Base-by-base conservation (phyloP, 1,140 invertebrate genomes). In the Holcopasites calliopsidis region DNA sequence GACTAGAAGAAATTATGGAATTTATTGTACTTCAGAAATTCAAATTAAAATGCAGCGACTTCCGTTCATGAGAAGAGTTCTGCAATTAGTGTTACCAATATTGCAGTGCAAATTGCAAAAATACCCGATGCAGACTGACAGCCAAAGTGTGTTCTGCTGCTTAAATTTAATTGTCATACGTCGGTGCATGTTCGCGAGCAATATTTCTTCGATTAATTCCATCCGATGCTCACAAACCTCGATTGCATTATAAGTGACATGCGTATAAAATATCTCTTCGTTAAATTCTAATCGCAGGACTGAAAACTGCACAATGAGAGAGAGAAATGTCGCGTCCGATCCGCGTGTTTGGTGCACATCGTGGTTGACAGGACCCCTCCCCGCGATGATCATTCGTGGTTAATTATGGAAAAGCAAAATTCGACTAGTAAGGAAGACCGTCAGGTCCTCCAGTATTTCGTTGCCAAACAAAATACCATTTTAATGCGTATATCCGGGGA, bases 401-500 rank as follows among this genome's bases (percentile, higher is more conserved):
- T 64, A 69, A 61, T 44, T 8, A 84, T 84, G 82, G 82, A 83
- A 49, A 79, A 79, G 8, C 57, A 66, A 0, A 73, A 55, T 55
- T 54, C 26, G 2, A 52, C 49, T 10, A 49, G 6, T 58, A 83
- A 73, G 50, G 75, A 80, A 16, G 77, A 80, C 69, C 70, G 62
- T 18, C 72, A 62, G 40, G 42, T 72, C 50, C 35, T 68, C 18
- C 78, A 77, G 13, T 66, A 87, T 57, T 89, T 86, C 54, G 72
- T 90, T 33, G 85, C 85, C 40, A 84, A 83, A 23, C 79, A 85
- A 47, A 83, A 88, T 31, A 84, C 85, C 11, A 74, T 87, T 77
- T 26, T 90, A 8, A 84, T 38, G 44, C 76, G 85, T 61, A 66
- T 88, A 33, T 85, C 80, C 1, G 88, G 86, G 8, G 75, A 55